These are phyloP conservation scores for Microplitis mediator DNA, from an alignment of 1,140 invertebrate genomes.

Conservation along the genomic window DNA sequence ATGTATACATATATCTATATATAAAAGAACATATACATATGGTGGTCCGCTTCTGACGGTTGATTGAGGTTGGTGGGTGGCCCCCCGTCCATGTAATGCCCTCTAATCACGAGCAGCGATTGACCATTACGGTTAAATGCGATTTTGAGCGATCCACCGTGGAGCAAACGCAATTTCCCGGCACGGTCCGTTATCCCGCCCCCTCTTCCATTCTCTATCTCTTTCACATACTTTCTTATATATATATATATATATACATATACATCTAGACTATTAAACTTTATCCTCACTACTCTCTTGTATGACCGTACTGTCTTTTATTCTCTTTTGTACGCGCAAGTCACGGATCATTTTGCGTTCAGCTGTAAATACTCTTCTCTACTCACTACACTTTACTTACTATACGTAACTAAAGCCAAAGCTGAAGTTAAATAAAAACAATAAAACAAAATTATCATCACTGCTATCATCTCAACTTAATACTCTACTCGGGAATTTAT, in stretches of 20 bases:
- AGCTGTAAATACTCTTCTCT: background rate
- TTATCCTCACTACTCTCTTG: conserved; percentile 5
- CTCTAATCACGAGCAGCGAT: conserved; percentile 50
- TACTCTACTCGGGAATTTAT: no score
- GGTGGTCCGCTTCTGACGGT: conserved; percentile 30
- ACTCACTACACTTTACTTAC: no score
- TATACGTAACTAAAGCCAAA: no score
- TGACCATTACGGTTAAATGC: conserved; percentile 49
- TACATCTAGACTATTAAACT: background rate
- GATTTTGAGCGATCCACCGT: conserved; percentile 46
- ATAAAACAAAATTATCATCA: no score
- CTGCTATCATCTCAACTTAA: no score
- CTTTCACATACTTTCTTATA: background rate
- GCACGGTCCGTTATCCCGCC: conserved; percentile 12
- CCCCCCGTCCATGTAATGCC: conserved; percentile 43
- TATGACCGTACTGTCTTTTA: conserved; percentile 6
- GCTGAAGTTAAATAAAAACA: no score
- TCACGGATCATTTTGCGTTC: conserved; percentile 27
- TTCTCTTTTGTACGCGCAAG: conserved; percentile 8
- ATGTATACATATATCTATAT: background rate
- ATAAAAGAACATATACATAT: background rate
- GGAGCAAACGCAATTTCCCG: conserved; percentile 35
- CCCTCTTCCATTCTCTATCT: conserved; percentile 1
- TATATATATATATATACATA: conserved; percentile 9
- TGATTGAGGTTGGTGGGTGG: conserved; percentile 52